Evolutionary conservation across 2,113 vertebrate genomes (phyloP).

Genomic region (Saguinus imperator): DNA sequence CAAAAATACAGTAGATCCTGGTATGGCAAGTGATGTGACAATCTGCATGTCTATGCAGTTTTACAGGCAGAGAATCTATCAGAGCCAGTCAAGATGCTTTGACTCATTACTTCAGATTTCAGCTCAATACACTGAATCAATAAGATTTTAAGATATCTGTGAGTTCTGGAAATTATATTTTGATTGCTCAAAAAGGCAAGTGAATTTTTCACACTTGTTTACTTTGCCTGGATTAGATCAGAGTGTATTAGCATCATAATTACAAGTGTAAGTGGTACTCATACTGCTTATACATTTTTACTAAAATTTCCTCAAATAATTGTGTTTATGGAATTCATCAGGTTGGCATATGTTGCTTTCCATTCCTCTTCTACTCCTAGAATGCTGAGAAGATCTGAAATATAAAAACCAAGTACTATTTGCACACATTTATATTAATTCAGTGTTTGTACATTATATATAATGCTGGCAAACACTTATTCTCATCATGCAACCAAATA

Average conservation of each 20-base stretch:
- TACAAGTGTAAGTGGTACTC: neutral
- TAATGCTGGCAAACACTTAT: neutral
- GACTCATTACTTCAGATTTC: neutral
- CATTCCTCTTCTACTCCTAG: neutral
- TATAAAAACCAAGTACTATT: conserved; percentile 12
- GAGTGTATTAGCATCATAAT: neutral
- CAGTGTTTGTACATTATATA: neutral
- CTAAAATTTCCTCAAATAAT: conserved; percentile 28
- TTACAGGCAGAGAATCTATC: neutral
- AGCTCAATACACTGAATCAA: neutral
- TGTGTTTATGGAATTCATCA: neutral
- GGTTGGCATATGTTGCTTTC: neutral
- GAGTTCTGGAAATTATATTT: conserved; percentile 18
- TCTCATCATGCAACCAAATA: neutral
- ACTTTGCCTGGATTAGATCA: conserved; percentile 22
- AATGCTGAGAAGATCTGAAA: neutral
- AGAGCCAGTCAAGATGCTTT: neutral
- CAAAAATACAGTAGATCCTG: neutral
- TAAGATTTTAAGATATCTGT: neutral
- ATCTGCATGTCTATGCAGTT: neutral
- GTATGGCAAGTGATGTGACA: neutral
- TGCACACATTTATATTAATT: neutral
- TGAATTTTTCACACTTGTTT: conserved; percentile 22
- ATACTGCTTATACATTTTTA: conserved; percentile 13
- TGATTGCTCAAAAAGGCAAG: conserved; percentile 34